Base-by-base conservation (phyloP, 2,113 vertebrate genomes). In the Sander vitreus region DNA sequence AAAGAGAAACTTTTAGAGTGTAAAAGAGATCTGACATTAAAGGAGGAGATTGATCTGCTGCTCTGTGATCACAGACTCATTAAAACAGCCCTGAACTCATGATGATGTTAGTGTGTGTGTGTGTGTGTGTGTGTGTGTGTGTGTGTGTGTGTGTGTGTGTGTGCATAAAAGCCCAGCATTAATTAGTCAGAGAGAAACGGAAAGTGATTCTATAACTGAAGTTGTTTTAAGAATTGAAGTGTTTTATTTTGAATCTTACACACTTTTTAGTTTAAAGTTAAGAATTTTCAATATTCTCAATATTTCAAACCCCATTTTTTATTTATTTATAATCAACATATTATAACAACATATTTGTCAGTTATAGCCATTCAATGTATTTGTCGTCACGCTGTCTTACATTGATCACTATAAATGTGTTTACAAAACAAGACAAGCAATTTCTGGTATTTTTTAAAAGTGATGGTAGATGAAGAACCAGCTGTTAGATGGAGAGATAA, bases 31-130 rank as follows among this genome's bases (percentile, higher is more conserved):
- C 2, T 39, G 39, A 63, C 78, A 84, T 86, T 74, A 81, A 83
- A 86, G 73, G 64, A 73, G 36, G 43, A 54, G 53, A 83, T 83
- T 14, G 80, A 85, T 80, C 57, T 1, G 36, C 45, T 62, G n/a
- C 36, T 60, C 27, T 25, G 21, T 65, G 50, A 85, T 88, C 72
- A 73, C 23, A 78, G 66, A 19, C 67, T 62, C 21, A 2, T 77
- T 65, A 27, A 64, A 79, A 45, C 57, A 30, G 47, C 21, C 39
- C 55, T 19, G 33, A 66, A 51, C 30, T 71, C 73, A 8, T 54
- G 21, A 12, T 68, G 11, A 33, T 33, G 27, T 21, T 54, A 10
- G 8, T 58, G 19, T 7, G 57, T 23, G 59, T 15, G 69, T 30
- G 64, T 23, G 21, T 39, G 30, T 12, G 21, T 23, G 53, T 54